Evolutionary conservation across 1,140 invertebrate genomes (phyloP).

Genomic region (Wiebesia pumilae): DNA sequence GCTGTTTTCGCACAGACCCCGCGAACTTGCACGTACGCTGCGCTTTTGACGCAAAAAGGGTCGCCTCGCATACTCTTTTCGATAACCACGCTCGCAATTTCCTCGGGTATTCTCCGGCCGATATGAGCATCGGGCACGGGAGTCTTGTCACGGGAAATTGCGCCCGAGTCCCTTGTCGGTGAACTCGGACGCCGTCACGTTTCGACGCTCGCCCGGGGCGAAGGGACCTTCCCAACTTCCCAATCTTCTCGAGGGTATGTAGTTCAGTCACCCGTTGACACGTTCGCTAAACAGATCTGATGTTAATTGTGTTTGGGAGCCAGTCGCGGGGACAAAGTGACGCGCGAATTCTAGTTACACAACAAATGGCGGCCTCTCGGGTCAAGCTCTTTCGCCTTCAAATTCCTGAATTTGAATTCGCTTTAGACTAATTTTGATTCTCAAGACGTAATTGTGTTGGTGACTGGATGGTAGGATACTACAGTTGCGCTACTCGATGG

Average conservation of each 20-base stretch:
- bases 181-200: slow-evolving; percentile 24
- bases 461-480: background rate
- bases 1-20: background rate
- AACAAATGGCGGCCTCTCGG: background rate
- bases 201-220: slow-evolving; percentile 16
- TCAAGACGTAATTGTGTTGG: background rate
- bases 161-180: slow-evolving; percentile 24
- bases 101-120: slow-evolving; percentile 30
- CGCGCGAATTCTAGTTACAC: background rate
- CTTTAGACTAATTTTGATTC: background rate
- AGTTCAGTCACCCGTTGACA: background rate
- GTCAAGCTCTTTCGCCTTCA: background rate
- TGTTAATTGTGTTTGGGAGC: background rate
- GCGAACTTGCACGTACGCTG: background rate
- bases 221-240: background rate
- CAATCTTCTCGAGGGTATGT: background rate
- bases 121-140: slow-evolving; percentile 22
- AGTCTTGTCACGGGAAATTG: slow-evolving; percentile 57
- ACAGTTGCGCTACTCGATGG: no score
- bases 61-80: background rate
- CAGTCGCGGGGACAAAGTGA: background rate
- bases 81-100: slow-evolving; percentile 51
- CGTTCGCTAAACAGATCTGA: slow-evolving; percentile 6
- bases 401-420: background rate
- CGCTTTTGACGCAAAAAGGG: background rate